Conservation (phyloP, 2,888 invertebrate genomes). For the Mythimna loreyi region DNA sequence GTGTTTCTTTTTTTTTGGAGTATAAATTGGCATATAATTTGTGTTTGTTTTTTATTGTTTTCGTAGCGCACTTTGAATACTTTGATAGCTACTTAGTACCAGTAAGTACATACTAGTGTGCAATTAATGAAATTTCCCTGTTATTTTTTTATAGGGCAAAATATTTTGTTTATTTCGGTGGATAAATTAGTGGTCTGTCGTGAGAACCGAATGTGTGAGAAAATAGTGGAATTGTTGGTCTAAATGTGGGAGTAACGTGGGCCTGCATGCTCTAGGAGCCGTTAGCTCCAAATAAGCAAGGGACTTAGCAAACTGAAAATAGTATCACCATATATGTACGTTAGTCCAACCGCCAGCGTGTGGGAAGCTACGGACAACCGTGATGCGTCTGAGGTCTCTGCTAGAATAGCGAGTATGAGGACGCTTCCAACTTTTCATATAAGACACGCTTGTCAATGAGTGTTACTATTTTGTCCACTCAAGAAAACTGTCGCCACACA, state of each 20-base stretch:
- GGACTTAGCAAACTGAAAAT: not conserved
- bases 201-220: constrained; percentile 26
- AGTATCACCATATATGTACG: not conserved
- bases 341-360: not conserved
- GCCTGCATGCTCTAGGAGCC: constrained; percentile 38
- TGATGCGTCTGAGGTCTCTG: not conserved
- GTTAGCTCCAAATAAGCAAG: constrained; percentile 26
- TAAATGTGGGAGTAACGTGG: constrained; percentile 56
- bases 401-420: not conserved
- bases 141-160: constrained; percentile 19
- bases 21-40: not conserved
- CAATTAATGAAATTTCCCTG: constrained; percentile 43
- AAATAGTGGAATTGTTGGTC: constrained; percentile 31
- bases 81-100: not conserved
- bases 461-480: too few species aligned
- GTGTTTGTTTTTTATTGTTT: not conserved
- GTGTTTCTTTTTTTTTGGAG: not conserved
- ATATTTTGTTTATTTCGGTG: constrained; percentile 39
- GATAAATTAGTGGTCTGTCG: constrained; percentile 43
- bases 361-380: not conserved
- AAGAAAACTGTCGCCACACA: too few species aligned
- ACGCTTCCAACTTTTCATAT: not conserved
- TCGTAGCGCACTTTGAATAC: not conserved
- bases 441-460: not conserved
- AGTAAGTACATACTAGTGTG: not conserved